phyloP scores from a whole-genome alignment of 2,797 vertebrate species.

The Lindbergichthys nudifrons region DNA sequence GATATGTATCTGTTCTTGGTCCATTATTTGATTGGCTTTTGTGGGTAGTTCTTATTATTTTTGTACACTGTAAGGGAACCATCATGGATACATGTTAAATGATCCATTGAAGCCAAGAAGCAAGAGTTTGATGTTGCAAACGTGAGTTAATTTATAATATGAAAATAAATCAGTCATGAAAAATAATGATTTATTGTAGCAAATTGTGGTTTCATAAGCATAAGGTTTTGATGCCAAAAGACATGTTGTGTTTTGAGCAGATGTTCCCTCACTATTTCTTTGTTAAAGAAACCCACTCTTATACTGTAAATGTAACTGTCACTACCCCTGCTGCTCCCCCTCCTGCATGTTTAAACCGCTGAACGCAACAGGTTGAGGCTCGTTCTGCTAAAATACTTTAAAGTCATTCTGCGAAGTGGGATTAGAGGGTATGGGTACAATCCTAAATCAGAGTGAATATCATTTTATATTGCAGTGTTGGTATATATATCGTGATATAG shows the following conservation, averaged over 20 bases:
- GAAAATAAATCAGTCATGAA: background rate
- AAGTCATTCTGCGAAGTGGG: slow-evolving; percentile 37
- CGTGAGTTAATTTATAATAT: too few relatives aligned
- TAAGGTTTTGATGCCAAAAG: background rate
- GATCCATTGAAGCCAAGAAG: slow-evolving; percentile 12
- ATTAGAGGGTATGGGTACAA: slow-evolving; percentile 7
- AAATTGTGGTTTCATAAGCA: background rate
- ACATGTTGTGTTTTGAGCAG: background rate
- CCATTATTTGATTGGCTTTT: background rate
- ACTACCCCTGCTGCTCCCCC: slow-evolving; percentile 7
- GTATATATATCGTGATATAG: background rate
- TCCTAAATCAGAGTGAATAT: background rate
- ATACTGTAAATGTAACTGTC: slow-evolving; percentile 32
- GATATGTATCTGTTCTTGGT: background rate
- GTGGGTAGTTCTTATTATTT: slow-evolving; percentile 1
- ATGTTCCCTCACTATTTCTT: slow-evolving; percentile 27
- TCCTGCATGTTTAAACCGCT: slow-evolving; percentile 45
- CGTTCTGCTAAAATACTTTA: slow-evolving; percentile 28
- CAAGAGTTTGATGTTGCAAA: background rate
- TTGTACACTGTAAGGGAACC: background rate
- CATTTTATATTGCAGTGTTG: background rate
- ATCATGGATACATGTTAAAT: background rate
- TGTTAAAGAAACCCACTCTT: slow-evolving; percentile 40
- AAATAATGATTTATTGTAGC: slow-evolving; percentile 12
- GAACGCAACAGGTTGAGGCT: slow-evolving; percentile 52